These are phyloP conservation scores for Germaria angustata DNA, from an alignment of 2,888 invertebrate species.

Conservation along the genomic window DNA sequence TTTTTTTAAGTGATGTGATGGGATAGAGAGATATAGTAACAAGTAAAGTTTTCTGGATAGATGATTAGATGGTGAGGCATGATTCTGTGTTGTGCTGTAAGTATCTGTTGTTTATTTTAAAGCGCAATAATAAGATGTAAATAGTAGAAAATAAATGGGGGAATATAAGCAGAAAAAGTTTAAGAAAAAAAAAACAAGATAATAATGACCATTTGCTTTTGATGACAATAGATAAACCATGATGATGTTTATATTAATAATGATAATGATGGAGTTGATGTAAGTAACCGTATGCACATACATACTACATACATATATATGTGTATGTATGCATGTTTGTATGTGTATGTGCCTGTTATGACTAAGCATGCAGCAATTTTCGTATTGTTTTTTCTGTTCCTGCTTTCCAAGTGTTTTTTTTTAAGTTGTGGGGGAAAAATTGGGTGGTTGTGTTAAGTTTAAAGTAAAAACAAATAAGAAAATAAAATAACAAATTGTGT, in stretches of 20 bases:
- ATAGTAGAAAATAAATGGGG: neutral
- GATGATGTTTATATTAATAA: slow-evolving; percentile 18
- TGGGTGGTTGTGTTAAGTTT: slow-evolving; percentile 29
- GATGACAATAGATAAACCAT: slow-evolving; percentile 29
- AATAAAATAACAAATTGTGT: slow-evolving; percentile 23
- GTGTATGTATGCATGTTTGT: neutral
- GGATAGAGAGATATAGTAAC: slow-evolving; percentile 41
- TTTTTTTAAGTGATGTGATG: slow-evolving; percentile 23
- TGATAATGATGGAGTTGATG: slow-evolving; percentile 8
- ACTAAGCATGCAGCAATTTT: slow-evolving; percentile 51
- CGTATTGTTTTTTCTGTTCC: slow-evolving; percentile 22
- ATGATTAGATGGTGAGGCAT: slow-evolving; percentile 15
- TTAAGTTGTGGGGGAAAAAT: slow-evolving; percentile 22
- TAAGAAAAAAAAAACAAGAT: slow-evolving; percentile 13
- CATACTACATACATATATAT: neutral
- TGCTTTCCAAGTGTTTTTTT: slow-evolving; percentile 15
- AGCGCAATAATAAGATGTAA: slow-evolving; percentile 26
- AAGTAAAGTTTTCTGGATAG: slow-evolving; percentile 13
- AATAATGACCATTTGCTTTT: slow-evolving; percentile 36
- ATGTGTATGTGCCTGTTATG: slow-evolving; percentile 23
- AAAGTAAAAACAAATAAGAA: slow-evolving; percentile 17
- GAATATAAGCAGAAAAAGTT: neutral
- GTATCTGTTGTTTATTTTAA: slow-evolving; percentile 26
- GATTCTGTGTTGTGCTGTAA: slow-evolving; percentile 14
- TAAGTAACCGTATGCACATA: neutral